Evolutionary conservation across 2,888 invertebrate genomes (phyloP).

Genomic region (Erebia epiphron): DNA sequence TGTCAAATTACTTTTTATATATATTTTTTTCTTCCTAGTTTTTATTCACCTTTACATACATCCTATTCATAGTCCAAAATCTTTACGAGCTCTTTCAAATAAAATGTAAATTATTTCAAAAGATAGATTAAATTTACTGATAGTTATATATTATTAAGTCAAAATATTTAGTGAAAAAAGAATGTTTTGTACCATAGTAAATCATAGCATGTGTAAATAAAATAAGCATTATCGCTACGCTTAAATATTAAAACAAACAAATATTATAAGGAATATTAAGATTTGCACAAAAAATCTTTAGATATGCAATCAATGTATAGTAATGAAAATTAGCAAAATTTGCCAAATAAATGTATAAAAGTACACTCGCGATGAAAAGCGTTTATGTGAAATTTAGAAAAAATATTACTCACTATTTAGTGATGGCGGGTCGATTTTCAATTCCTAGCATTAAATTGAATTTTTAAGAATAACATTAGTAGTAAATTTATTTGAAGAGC

Average conservation of each 20-base stretch:
- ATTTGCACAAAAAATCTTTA: slow-evolving; percentile 52
- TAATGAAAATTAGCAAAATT: slow-evolving; percentile 45
- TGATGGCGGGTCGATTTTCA: slow-evolving; percentile 22
- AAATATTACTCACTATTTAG: slow-evolving; percentile 28
- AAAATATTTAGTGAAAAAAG: slow-evolving; percentile 59
- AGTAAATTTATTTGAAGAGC: slow-evolving; percentile 20
- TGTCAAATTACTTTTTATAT: too few species aligned
- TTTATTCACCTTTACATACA: background rate
- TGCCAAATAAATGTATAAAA: slow-evolving; percentile 52
- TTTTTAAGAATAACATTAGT: slow-evolving; percentile 16
- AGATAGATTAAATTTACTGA: slow-evolving; percentile 52
- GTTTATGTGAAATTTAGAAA: slow-evolving; percentile 34
- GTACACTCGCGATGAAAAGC: slow-evolving; percentile 36
- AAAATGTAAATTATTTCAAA: slow-evolving; percentile 42
- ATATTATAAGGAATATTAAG: slow-evolving; percentile 43
- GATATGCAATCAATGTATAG: slow-evolving; percentile 51
- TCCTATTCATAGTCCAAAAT: background rate
- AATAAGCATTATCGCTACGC: slow-evolving; percentile 52
- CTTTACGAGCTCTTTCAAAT: slow-evolving; percentile 20
- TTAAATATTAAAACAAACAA: slow-evolving; percentile 45
- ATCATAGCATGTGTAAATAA: slow-evolving; percentile 40
- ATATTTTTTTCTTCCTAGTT: too few species aligned
- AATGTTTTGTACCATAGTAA: slow-evolving; percentile 68
- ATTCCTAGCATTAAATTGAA: slow-evolving; percentile 12
- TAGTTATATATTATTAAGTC: slow-evolving; percentile 47